Base-by-base conservation (phyloP, 2,888 invertebrate species). In the Sinopyrophorus schimmeli region DNA sequence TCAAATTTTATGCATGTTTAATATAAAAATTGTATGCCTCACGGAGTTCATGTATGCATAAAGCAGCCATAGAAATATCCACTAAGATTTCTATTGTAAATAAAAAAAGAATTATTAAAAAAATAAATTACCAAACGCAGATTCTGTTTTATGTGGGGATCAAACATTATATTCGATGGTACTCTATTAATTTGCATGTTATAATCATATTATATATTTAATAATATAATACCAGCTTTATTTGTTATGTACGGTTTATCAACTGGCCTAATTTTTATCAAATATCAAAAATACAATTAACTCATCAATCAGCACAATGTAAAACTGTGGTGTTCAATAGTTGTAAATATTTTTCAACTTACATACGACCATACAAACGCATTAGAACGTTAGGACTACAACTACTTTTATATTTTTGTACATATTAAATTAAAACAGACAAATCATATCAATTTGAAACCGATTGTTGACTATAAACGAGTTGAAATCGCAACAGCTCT, bases 391-490 rank as follows among this genome's bases (percentile, higher is more conserved):
- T 44, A 46, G 24, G n/a, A 27, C 21, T 43, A 37, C 31, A 35
- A 34, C 34, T 35, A 47, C 20, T 50, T 50, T 50, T 50, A 40
- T 50, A 50, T 50, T 50, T 50, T 50, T 50, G 44, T 50, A 50
- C 30, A 47, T 47, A 39, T 28, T 31, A 32, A 21, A 16, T 18
- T 23, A 24, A 24, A 24, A 20, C 23, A 35, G 24, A 31, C 28
- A 30, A 41, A 31, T 41, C 48, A 42, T 48, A 48, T 48, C 48
- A 48, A 47, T 6, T 28, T 20, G 5, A 17, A 23, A 35, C 2
- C n/a, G n/a, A n/a, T n/a, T 9, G 23, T 24, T 21, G 14, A 34
- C 5, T 21, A 21, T 5, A 21, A 20, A 20, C 6, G 32, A n/a
- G 20, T n/a, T 11, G 9, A 7, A 21, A 12, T 35, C 10, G 35